A percentile compares a stretch with the other conserved stretches of the same genome.
Conservation (phyloP, 1,140 invertebrate genomes). For the Notospermus geniculatus region DNA sequence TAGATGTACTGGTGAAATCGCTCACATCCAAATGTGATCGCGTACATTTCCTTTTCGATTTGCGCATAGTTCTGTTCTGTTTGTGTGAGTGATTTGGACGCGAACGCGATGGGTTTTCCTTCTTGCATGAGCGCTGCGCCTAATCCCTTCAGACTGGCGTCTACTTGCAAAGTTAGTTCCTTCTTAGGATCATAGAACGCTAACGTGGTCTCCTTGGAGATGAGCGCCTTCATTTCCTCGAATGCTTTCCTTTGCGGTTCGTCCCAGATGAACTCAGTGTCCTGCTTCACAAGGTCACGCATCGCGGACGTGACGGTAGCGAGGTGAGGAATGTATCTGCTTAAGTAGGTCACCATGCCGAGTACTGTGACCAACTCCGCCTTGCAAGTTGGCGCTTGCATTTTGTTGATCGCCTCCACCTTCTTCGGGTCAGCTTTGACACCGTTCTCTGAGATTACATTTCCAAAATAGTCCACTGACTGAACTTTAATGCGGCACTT, state of each 20-base stretch:
- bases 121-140: too few relatives aligned
- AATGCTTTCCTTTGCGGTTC: neutral
- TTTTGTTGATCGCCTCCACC: conserved; percentile 37
- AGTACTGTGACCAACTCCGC: conserved; percentile 25
- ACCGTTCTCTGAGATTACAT: conserved; percentile 41
- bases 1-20: conserved; percentile 11
- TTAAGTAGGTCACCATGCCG: conserved; percentile 19
- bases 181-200: too few relatives aligned
- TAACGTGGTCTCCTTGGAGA: neutral
- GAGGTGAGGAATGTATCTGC: neutral
- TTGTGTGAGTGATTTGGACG: conserved; percentile 13
- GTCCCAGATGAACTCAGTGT: neutral
- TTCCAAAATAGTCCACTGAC: conserved; percentile 27
- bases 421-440: conserved; percentile 50
- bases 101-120: too few relatives aligned
- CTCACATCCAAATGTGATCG: neutral
- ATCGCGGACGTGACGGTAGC: neutral
- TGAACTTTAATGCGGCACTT: neutral
- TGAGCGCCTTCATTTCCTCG: neutral
- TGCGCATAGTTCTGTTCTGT: conserved; percentile 15
- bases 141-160: too few relatives aligned
- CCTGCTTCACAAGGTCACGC: neutral
- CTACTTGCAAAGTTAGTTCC: too few relatives aligned
- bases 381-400: conserved; percentile 36
- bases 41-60: conserved; percentile 7